These are phyloP conservation scores for Promerops cafer DNA, from an alignment of 2,113 vertebrate genomes.

Conservation along the genomic window DNA sequence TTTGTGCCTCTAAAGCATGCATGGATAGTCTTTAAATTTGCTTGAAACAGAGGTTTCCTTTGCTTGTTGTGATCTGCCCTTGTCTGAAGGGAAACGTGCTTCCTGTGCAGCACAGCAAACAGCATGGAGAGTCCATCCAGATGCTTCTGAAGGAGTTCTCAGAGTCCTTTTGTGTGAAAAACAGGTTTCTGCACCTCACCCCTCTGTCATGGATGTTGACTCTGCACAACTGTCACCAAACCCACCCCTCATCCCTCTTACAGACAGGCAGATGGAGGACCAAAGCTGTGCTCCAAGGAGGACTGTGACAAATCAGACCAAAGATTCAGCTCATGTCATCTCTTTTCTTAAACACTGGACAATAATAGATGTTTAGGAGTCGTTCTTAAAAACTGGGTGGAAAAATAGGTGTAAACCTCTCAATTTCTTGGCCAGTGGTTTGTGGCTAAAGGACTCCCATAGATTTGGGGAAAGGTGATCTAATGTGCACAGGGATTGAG, in stretches of 20 bases:
- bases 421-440: background rate
- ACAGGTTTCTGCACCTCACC: background rate
- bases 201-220: background rate
- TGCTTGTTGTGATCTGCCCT: background rate
- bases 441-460: background rate
- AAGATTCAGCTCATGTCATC: background rate
- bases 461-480: rapidly evolving
- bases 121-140: background rate
- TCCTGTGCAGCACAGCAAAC: background rate
- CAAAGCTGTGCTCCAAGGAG: background rate
- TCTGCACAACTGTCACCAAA: background rate
- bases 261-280: background rate
- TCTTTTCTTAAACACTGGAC: background rate
- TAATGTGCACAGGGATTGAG: background rate
- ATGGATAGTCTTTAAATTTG: constrained; percentile 82
- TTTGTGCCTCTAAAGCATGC: constrained; percentile 80
- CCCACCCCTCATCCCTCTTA: background rate
- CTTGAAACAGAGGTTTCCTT: constrained; percentile 37
- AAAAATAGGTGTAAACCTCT: background rate
- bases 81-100: constrained; percentile 25
- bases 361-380: background rate
- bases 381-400: rapidly evolving
- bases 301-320: background rate
- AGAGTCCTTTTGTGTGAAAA: background rate
- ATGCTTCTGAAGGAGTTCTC: background rate